phyloP scores from a whole-genome alignment of 1,140 invertebrate species.

The Achroia grisella region DNA sequence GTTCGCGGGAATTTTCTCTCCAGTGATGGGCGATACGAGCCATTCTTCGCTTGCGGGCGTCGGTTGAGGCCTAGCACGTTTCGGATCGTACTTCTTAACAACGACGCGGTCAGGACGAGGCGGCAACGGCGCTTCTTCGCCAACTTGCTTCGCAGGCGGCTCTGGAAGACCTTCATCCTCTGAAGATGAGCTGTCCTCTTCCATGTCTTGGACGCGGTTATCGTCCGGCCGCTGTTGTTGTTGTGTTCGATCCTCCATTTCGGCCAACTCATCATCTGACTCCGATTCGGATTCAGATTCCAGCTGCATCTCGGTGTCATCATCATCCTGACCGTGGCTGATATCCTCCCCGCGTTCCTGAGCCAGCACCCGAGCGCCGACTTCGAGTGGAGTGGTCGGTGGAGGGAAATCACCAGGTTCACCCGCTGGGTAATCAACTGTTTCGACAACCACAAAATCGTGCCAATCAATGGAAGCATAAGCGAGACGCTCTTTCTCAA shows the following conservation, averaged over 20 bases:
- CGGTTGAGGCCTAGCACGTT: constrained; percentile 78
- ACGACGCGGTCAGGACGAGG: constrained; percentile 95
- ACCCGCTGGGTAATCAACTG: constrained; percentile 98
- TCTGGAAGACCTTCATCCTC: constrained; percentile 81
- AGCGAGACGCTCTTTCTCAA: constrained; percentile 95
- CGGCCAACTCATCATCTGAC: constrained; percentile 79
- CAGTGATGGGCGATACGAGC: constrained; percentile 98
- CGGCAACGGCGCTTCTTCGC: constrained; percentile 84
- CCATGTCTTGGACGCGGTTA: constrained; percentile 88
- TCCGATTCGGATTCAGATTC: constrained; percentile 77
- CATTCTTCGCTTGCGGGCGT: constrained; percentile 86
- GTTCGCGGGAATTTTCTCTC: constrained; percentile 96
- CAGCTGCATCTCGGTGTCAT: constrained; percentile 81
- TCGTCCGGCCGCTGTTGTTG: constrained; percentile 65
- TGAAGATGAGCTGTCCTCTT: constrained; percentile 87
- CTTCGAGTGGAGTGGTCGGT: constrained; percentile 97
- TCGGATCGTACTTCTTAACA: constrained; percentile 98
- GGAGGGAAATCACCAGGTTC: constrained; percentile 97
- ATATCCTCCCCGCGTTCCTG: constrained; percentile 78
- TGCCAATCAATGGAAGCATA: constrained; percentile 99
- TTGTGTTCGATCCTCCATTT: constrained; percentile 79
- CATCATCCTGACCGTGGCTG: constrained; percentile 59
- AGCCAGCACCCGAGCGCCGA: constrained; percentile 93
- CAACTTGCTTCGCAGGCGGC: constrained; percentile 52
- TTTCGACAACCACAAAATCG: constrained; percentile 99